Conservation (phyloP, 2,888 invertebrate species). For the Stramonita haemastoma region DNA sequence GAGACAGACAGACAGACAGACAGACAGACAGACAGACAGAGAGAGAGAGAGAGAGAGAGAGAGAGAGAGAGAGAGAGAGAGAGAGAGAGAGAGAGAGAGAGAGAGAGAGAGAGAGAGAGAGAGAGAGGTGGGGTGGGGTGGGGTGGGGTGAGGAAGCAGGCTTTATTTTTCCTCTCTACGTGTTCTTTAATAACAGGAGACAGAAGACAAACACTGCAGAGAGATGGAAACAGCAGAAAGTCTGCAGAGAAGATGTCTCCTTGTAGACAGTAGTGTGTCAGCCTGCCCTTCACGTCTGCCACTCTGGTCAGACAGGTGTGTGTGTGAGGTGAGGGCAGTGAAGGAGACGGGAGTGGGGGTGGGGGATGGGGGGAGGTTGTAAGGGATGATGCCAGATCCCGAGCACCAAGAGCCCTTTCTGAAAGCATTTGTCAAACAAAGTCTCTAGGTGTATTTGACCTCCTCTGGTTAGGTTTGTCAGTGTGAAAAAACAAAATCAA, state of each 20-base stretch:
- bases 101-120: not conserved
- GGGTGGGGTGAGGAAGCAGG: not conserved
- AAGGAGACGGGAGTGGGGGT: not conserved
- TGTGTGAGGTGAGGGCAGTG: not conserved
- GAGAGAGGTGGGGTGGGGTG: not conserved
- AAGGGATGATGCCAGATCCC: not conserved
- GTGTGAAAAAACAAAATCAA: too few relatives aligned
- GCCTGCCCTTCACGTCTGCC: too few relatives aligned
- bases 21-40: not conserved
- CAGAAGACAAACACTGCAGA: too few relatives aligned
- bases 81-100: slow-evolving; percentile 8
- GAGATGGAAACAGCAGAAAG: too few relatives aligned
- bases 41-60: slow-evolving; percentile 28
- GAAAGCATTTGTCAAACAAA: too few relatives aligned
- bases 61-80: slow-evolving; percentile 19
- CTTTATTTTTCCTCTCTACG: not conserved
- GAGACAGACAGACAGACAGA: slow-evolving; percentile 5
- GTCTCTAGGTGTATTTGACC: too few relatives aligned
- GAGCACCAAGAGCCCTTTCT: too few relatives aligned
- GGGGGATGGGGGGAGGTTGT: not conserved
- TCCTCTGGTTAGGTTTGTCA: too few relatives aligned
- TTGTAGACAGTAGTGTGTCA: too few relatives aligned
- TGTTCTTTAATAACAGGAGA: too few relatives aligned
- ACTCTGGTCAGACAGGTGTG: not conserved
- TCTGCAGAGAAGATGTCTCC: too few relatives aligned